Evolutionary conservation across 2,797 vertebrate species (phyloP), one percentile per base, ranked within the genome.

Genomic region (Catharus ustulatus): DNA sequence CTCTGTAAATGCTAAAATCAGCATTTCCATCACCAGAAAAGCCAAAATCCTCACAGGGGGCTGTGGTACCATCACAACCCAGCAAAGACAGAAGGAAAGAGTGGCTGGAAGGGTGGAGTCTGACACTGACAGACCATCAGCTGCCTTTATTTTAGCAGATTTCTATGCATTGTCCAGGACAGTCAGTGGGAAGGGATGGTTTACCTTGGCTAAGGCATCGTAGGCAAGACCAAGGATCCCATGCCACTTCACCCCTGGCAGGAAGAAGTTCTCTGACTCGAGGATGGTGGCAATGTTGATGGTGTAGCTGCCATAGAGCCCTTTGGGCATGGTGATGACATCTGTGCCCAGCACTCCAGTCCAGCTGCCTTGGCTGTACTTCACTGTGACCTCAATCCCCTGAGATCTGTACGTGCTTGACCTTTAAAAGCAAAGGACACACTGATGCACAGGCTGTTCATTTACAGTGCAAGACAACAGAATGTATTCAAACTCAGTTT

Each of bases 341-440:
- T 99, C 99, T 9, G 97, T 97, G 57, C 99, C 99, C 49, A 99
- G 98, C 26, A 98, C 95, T n/a, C 99, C 99, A 6, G 98, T 98
- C 99, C 99, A 99, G 97, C 98, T 99, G 32, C 99, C 99, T 90
- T 99, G 99, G 3, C 99, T 99, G 97, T 99, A 99, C 84, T 98
- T 98, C 82, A 99, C 99, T 3, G 98, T 95, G 76, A 99, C 99
- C 1, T 96, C 96, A n/a, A 95, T 96, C 66, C 97, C 98, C 48
- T 95, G 79, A 63, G 98, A 87, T 51, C 66, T 88, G 95, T 99
- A 99, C 0, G 98, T 98, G 84, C 94, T 98, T 71, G 99, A 99
- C 89, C 99, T 99, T 97, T 57, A 81, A 81, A 93, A 95, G 66
- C 29, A 64, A 81, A 51, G 86, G 67, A 64, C 16, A 69, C 5